These are phyloP conservation scores for Dicerorhinus sumatrensis DNA, from an alignment of 2,113 vertebrate genomes.

Conservation along the genomic window DNA sequence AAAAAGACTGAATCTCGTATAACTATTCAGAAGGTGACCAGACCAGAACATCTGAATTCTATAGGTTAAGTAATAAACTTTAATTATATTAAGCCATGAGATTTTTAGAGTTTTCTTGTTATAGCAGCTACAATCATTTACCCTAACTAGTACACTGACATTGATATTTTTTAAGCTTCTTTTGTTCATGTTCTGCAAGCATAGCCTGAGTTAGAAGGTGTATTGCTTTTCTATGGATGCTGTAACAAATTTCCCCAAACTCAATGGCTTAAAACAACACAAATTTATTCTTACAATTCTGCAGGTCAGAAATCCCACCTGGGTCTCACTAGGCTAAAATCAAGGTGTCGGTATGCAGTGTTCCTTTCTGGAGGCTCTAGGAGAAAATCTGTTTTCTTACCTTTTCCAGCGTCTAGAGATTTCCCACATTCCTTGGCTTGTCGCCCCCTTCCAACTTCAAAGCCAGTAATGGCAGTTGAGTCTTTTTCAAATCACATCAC, in stretches of 20 bases:
- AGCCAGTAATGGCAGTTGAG: background rate
- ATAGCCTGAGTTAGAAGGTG: background rate
- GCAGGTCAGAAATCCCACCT: background rate
- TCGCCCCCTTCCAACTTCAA: background rate
- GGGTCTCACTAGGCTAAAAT: background rate
- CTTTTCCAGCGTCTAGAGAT: background rate
- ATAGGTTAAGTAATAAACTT: background rate
- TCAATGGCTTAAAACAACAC: background rate
- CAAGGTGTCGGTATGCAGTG: background rate
- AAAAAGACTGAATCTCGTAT: background rate
- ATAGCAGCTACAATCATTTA: background rate
- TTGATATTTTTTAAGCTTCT: background rate
- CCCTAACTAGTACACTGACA: background rate
- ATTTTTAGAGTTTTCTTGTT: background rate
- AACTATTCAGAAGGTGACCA: background rate
- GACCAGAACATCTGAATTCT: constrained; percentile 2
- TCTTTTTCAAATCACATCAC: background rate
- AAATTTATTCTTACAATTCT: background rate
- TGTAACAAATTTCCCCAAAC: background rate
- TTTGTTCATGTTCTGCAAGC: background rate
- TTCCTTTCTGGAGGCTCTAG: background rate
- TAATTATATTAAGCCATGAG: background rate
- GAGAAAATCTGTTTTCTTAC: background rate
- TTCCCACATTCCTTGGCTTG: background rate
- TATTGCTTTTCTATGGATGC: background rate